Percentiles rank a stretch among this genome's conserved stretches.
Conservation (phyloP, 1,140 invertebrate genomes). For the Hycleus phaleratus region DNA sequence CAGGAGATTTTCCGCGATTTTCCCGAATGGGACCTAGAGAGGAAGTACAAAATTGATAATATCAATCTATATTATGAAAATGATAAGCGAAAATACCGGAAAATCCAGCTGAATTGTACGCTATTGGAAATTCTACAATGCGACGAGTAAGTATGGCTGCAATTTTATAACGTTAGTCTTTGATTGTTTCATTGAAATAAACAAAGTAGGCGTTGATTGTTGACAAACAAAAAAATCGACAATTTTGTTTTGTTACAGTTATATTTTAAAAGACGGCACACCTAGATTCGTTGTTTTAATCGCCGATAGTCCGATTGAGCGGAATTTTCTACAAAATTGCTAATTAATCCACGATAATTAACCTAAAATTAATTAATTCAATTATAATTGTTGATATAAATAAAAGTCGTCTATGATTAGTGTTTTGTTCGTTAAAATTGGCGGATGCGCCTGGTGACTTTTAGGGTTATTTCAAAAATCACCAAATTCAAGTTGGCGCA, state of each 20-base stretch:
- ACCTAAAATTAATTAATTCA: too few relatives aligned
- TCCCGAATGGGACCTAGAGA: conserved; percentile 66
- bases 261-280: conserved; percentile 32
- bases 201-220: conserved; percentile 2
- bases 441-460: not conserved
- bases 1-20: conserved; percentile 61
- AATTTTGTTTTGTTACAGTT: conserved; percentile 28
- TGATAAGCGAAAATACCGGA: conserved; percentile 51
- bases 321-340: too few relatives aligned
- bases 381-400: too few relatives aligned
- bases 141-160: conserved; percentile 46
- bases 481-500: conserved; percentile 1
- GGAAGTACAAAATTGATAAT: conserved; percentile 57
- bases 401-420: too few relatives aligned
- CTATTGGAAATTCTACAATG: conserved; percentile 56
- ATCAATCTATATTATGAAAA: conserved; percentile 79
- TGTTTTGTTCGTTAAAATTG: too few relatives aligned
- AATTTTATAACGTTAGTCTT: too few relatives aligned
- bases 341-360: too few relatives aligned
- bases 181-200: too few relatives aligned
- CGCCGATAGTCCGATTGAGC: conserved; percentile 28
- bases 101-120: conserved; percentile 44
- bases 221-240: conserved; percentile 2
- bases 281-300: conserved; percentile 36
- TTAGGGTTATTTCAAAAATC: conserved; percentile 5